Evolutionary conservation across 2,888 invertebrate species (phyloP), one percentile per base, ranked within the genome.

Genomic region (Erannis defoliaria): DNA sequence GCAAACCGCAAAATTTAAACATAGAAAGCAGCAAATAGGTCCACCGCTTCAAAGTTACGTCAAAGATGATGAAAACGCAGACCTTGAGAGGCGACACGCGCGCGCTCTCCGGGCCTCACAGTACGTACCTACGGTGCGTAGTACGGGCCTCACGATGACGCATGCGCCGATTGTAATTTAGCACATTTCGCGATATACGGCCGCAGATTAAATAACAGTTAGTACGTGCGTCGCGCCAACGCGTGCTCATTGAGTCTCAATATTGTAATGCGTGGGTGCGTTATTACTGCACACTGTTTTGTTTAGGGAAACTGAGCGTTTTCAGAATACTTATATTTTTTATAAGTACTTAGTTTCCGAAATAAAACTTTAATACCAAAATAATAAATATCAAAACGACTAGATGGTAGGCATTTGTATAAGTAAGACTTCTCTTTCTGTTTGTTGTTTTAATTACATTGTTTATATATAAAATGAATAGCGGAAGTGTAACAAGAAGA

Each of bases 131-230:
- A 60, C 57, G 48, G 40, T 12, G 51, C 54, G 63, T 50, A 62
- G 57, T 68, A 45, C 61, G 54, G 71, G 68, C 70, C 70, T 70
- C 71, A 66, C 53, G 23, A 38, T 72, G 70, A 70, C 72, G 68
- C 72, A 70, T 61, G 46, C 64, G 43, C 62, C 31, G 51, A 57
- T 64, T 49, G 58, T 62, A 67, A 66, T 67, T 61, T 65, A 63
- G 59, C 63, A 56, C 58, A 58, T 40, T 62, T 48, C 55, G 63
- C 57, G 43, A 53, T 58, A 60, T 51, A 26, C 50, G 1, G 46
- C 31, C 46, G 8, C 29, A 33, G 46, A 46, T 19, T 31, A 6
- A 2, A 10, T 12, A 18, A 9, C 31, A 46, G 46, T 46, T 46
- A 46, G 18, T 45, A 21, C 21, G 21, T 6, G 19, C 10, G n/a